These are phyloP conservation scores for Rhodinocichla rosea DNA, from an alignment of 2,113 vertebrate genomes.

Conservation along the genomic window DNA sequence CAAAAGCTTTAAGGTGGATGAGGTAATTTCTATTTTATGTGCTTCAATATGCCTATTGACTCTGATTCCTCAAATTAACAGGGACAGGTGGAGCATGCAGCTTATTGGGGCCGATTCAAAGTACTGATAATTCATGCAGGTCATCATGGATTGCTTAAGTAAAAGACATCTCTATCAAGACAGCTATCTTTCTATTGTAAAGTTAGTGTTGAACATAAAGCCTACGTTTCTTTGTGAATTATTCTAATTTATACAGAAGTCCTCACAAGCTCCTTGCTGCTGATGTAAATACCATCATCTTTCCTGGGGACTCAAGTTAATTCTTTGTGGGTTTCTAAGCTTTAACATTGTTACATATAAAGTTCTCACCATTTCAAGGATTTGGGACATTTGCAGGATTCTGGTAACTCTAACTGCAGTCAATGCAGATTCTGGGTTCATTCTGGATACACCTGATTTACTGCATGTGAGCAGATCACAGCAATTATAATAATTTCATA, in stretches of 20 bases:
- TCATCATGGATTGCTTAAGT: background rate
- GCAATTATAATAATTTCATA: background rate
- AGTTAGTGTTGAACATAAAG: fast-evolving
- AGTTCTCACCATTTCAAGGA: background rate
- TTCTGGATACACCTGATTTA: background rate
- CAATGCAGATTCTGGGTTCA: background rate
- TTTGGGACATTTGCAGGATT: background rate
- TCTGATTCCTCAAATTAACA: background rate
- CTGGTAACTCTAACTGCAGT: background rate
- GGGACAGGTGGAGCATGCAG: background rate
- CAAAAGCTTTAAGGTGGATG: background rate
- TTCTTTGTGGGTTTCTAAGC: background rate
- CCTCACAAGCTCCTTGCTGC: background rate
- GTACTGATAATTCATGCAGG: background rate
- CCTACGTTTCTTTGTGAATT: background rate
- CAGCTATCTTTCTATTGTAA: background rate
- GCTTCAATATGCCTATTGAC: background rate
- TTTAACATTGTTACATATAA: background rate
- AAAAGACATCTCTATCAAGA: background rate
- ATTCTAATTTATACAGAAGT: background rate
- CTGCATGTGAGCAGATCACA: background rate
- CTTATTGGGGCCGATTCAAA: background rate
- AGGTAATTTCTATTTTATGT: background rate
- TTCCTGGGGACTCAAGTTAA: background rate
- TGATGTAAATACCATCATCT: no score